A percentile compares a stretch with the other conserved stretches of the same genome.
phyloP scores from a whole-genome alignment of 1,140 invertebrate species.

The Hycleus cichorii region DNA sequence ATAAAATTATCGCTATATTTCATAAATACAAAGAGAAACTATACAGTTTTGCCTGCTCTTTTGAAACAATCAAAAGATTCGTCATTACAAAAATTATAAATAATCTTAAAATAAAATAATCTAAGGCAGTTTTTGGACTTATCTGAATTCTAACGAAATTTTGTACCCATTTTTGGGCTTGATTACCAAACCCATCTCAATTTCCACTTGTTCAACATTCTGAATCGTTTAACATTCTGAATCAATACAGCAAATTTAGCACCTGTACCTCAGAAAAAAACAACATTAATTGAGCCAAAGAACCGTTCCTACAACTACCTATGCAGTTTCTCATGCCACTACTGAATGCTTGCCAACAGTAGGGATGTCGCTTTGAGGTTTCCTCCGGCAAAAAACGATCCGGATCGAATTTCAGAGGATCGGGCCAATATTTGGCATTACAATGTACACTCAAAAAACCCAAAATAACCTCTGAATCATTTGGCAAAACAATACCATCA shows the following conservation, averaged over 20 bases:
- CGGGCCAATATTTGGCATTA: slow-evolving; percentile 2
- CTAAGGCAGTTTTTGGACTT: too few relatives aligned
- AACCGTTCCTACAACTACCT: background rate
- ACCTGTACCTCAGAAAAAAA: background rate
- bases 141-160: too few relatives aligned
- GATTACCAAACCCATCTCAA: slow-evolving; percentile 1
- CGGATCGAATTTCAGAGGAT: slow-evolving; percentile 4
- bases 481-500: background rate
- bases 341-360: slow-evolving; percentile 2
- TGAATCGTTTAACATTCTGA: slow-evolving; percentile 4
- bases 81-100: too few relatives aligned
- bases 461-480: background rate
- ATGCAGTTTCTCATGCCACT: slow-evolving; percentile 4
- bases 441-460: slow-evolving; percentile 1
- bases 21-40: too few relatives aligned
- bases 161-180: slow-evolving; percentile 8
- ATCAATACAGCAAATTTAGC: slow-evolving; percentile 2
- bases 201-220: slow-evolving; percentile 7
- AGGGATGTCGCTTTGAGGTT: background rate
- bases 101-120: too few relatives aligned
- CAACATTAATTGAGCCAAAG: background rate
- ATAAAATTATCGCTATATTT: too few relatives aligned
- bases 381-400: slow-evolving; percentile 7
- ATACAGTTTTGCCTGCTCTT: too few relatives aligned
- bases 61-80: too few relatives aligned